Evolutionary conservation across 1,140 invertebrate genomes (phyloP), one percentile per base, ranked within the genome.

Genomic region (Drosophila chauvacae): DNA sequence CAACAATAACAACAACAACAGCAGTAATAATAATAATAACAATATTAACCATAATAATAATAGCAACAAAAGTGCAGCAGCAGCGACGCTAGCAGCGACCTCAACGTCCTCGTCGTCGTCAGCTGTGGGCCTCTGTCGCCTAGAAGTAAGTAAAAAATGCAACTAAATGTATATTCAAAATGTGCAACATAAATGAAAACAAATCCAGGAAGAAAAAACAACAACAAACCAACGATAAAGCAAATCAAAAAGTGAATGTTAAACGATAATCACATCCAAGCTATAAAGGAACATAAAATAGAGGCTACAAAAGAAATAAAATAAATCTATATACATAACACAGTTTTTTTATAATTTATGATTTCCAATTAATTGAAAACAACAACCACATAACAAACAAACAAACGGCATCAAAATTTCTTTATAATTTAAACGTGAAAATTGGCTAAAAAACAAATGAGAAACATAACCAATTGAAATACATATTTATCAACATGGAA

Each of bases 131-230:
- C 78, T 91, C 45, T 92, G 77, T 86, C 91, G 90, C 65, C 71
- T 91, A 55, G 90, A 91, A 86, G 91, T 92, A 92, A 92, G 91
- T 92, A 91, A 81, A 57, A 39, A 47, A 39, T 33, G 5, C 2
- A 50, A n/a, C 3, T 35, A 28, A 45, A 16, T 5, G 9, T 26
- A 13, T 26, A 35, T 20, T 13, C 26, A 20, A 7, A 18, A 33
- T 50, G 53, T 56, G 53, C 20, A 56, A 35, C 1, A 39, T 44
- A 41, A 10, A 20, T 10, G 39, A 33, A 37, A 2, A 28, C n/a
- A 48, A 30, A 39, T n/a, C 16, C 11, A 26, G 5, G 5, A 51
- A 10, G 33, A 37, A 7, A 14, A n/a, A 10, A 23, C 3, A 28
- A 11, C 47, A n/a, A n/a, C 7, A 48, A 37, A 37, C 2, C 33